Evolutionary conservation across 1,140 invertebrate species (phyloP), one percentile per base, ranked within the genome.

Genomic region (Sycophaga agraensis): DNA sequence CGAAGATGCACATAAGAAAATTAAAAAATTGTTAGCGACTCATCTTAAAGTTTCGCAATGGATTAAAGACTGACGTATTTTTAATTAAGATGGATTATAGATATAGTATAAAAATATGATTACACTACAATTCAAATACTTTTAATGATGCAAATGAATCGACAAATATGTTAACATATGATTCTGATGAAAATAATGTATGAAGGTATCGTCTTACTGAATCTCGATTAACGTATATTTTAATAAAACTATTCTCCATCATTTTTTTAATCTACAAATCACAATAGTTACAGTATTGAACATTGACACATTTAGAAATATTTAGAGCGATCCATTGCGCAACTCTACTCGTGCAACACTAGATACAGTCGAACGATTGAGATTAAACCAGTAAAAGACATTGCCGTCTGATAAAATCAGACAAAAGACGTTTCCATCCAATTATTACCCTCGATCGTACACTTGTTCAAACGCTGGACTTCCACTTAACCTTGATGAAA

Each of bases 321-420:
- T 22, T 35, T 12, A 34, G 16, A 43, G 22, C n/a, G 19, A 59
- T 59, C 28, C 12, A 35, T 43, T 51, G 39, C 48, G 39, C n/a
- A 59, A 59, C 26, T n/a, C 26, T 17, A 51, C 51, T 12, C 46
- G 26, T n/a, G 24, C 43, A 50, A 50, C 24, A 31, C 17, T 43
- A 51, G 40, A 43, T 45, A 51, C 28, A 59, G 14, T 62, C 49
- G 59, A 59, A 65, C 59, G 61, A 66, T 65, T 28, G 49, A 59
- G 45, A 45, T 66, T 57, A 61, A 60, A 66, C 56, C 31, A 50
- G 63, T 66, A 68, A 68, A 63, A 64, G 63, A 66, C 60, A 59
- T 63, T 49, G 48, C 59, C n/a, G 19, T 35, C 16, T 21, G 8
- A 22, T 35, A 19, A 42, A 51, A 43, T n/a, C 0, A 2, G 24